Evolutionary conservation across 2,113 vertebrate genomes (phyloP), one percentile per base, ranked within the genome.

Genomic region (Coracopsis vasa): DNA sequence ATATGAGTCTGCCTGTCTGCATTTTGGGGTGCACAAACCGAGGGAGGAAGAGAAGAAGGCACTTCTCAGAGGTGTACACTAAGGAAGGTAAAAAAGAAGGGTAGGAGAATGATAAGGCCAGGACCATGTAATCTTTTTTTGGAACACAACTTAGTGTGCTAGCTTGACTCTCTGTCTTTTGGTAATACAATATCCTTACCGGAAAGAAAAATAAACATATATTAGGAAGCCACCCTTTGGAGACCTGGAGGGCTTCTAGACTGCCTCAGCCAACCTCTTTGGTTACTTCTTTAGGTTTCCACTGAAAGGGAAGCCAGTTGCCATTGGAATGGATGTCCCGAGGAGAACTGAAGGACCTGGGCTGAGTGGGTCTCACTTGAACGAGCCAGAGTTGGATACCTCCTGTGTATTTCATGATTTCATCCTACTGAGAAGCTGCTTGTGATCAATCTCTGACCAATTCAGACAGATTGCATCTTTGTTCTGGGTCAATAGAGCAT

Each of bases 1-100:
- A 3, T 31, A 35, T 0, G 6, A 27, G 18, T 10, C 1, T 1
- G 13, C 10, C 16, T 6, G 5, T 81, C 35, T 31, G 12, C 33
- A 3, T 54, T 91, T 84, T 19, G 16, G 33, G 18, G 9, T 29
- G 42, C 35, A 71, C 42, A 33, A 64, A 27, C 25, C 2, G 6
- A 45, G 41, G 23, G 27, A 65, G 17, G 13, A 44, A 51, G 27
- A 29, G 18, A 39, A 7, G 5, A 29, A 33, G 24, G 5, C 7
- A 14, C 7, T 77, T 84, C 19, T 62, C 5, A 7, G 21, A 8
- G 13, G 7, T 31, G 7, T n/a, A 16, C 4, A 4, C 6, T 11
- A 41, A 78, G 25, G 19, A 73, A 56, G 5, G 6, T 72, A 4
- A 27, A 69, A 67, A 19, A 24, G 14, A 80, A 35, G 5, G 23